A percentile compares a stretch with the other conserved stretches of the same genome.
Conservation (phyloP, 2,888 invertebrate species). For the Andrena hattorfiana region DNA sequence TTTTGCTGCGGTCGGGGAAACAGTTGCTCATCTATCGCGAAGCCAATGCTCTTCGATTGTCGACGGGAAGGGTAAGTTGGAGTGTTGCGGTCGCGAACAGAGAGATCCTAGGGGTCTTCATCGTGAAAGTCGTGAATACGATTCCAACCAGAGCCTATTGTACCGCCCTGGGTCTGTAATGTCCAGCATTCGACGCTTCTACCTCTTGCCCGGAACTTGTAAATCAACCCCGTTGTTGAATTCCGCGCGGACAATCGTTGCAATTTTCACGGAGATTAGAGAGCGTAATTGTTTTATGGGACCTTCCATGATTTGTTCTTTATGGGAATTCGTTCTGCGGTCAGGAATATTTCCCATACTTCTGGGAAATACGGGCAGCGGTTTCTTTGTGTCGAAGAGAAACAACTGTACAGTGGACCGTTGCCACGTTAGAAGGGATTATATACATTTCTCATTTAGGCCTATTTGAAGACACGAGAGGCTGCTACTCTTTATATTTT, state of each 20-base stretch:
- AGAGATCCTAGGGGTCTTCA: constrained; percentile 8
- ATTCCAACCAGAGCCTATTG: not conserved
- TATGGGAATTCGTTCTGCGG: constrained; percentile 6
- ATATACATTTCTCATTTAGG: not conserved
- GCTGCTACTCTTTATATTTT: not conserved
- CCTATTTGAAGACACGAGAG: not conserved
- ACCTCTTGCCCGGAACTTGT: not conserved
- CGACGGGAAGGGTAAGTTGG: not conserved
- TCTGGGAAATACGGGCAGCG: not conserved
- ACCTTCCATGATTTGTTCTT: not conserved
- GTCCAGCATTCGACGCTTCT: not conserved
- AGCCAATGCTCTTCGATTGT: constrained; percentile 9
- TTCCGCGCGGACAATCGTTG: not conserved
- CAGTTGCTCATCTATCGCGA: not conserved
- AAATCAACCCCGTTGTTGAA: constrained; percentile 14
- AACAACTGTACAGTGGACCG: not conserved
- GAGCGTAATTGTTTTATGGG: constrained; percentile 23
- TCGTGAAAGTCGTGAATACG: not conserved
- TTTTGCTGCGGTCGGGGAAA: constrained; percentile 23
- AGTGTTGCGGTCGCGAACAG: constrained; percentile 13
- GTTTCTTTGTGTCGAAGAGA: not conserved
- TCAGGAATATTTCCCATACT: not conserved
- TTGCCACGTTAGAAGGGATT: not conserved
- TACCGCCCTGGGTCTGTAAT: not conserved
- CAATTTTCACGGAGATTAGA: constrained; percentile 43